Evolutionary conservation across 35 echinoderm and acorn worm genomes (phyloP), one percentile per base, ranked within the genome.

Genomic region (Ptychodera flava): DNA sequence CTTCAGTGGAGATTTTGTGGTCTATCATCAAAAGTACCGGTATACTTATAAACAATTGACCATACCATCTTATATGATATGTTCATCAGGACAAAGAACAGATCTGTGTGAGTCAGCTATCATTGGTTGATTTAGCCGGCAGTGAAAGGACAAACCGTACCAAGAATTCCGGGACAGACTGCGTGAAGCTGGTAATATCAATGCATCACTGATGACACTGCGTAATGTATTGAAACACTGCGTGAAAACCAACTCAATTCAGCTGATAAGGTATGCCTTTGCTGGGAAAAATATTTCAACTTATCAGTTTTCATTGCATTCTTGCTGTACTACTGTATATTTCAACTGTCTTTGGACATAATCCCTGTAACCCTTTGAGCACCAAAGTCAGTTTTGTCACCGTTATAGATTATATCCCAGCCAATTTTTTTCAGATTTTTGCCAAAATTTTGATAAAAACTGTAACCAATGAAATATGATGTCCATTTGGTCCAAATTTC

Each of bases 151-250:
- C 92, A 31, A 32, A 91, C 37, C 77, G 95, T 16, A 97, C 95
- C 76, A 89, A 97, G 90, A 97, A 83, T 80, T 87, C 95, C 1
- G 95, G 95, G 95, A 97, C 81, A 91, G 95, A 78, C 84, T 93
- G 28, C 85, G 90, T 77, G 92, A 93, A 76, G 95, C 92, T 0
- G 95, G 95, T 15, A 97, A 90, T 90, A 97, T 97, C 85, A 97
- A 97, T 82, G 92, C 95, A 28, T 97, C 95, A 16, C 77, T 97
- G 0, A 97, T 97, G 95, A 97, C 95, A 16, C 88, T 97, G 35
- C 77, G 95, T 91, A 92, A 16, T 97, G 95, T 82, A 97, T 97
- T 30, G 95, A 97, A 37, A 87, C 89, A 34, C 85, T 97, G 29
- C 91, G 95, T 79, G 95, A 97, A 31, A 93, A 97, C 76, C 95